Base-by-base conservation (phyloP, 2,888 invertebrate genomes). In the Ischnus inquisitorius region DNA sequence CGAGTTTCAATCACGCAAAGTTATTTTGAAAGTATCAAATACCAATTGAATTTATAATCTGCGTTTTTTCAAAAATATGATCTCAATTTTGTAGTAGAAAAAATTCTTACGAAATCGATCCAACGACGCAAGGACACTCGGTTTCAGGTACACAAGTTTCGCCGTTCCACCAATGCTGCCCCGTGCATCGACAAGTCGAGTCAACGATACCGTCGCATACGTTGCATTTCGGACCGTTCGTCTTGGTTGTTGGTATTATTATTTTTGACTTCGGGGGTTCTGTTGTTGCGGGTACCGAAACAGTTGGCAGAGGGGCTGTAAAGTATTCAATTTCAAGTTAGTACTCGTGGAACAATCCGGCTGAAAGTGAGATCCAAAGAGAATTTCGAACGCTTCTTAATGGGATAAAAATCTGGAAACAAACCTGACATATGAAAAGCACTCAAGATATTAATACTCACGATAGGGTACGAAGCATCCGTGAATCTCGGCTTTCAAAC, bases 71-170 rank as follows among this genome's bases (percentile, higher is more conserved):
- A n/a, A 64, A 39, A 67, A 43, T 25, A 8, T 25, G 4, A 16
- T 19, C 19, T 34, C 19, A 5, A 46, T 34, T n/a, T 46, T 67
- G 14, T 1, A 22, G 4, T 16, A 2, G n/a, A n/a, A 51, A 57
- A 41, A 22, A 25, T 22, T 93, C 94, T 94, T 93, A 96, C 94
- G 94, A 89, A 85, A 96, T 95, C 88, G 96, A 96, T 22, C 96
- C 96, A 82, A 96, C 95, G 60, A 96, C 94, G 91, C 98, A 98
- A 0, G 97, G 97, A 91, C 98, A 98, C 90, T 97, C 95, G 85
- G 95, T 95, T 79, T 96, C 94, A 0, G 95, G 91, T 5, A 97
- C 96, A 92, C 98, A 98, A 83, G 93, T 94, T 87, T 95, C 94
- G 10, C 98, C 98, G 93, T 97, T 96, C 95, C 96, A 98, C 94